Evolutionary conservation across 23 tunicate species (phyloP).

Genomic region (Styela clava): DNA sequence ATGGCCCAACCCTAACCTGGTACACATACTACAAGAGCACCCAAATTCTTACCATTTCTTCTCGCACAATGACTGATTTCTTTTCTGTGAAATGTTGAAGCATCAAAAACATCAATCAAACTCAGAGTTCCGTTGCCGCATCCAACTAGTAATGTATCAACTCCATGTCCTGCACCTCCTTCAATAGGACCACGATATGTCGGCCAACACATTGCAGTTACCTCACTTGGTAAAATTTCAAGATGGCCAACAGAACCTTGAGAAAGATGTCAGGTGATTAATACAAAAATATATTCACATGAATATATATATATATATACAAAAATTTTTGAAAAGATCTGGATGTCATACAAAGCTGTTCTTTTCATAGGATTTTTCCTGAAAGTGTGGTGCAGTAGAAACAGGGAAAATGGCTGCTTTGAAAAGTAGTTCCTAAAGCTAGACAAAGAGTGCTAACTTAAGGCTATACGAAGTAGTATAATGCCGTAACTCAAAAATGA

Average conservation of each 20-base stretch:
- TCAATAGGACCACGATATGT: constrained; percentile 44
- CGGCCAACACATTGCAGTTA: constrained; percentile 74
- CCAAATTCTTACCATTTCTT: constrained; percentile 40
- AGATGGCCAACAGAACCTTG: constrained; percentile 62
- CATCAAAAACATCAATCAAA: constrained; percentile 74
- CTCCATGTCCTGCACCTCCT: constrained; percentile 67
- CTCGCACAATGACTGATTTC: constrained; percentile 66
- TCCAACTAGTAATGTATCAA: constrained; percentile 69
- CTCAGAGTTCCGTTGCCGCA: constrained; percentile 50
- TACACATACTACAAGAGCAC: too few relatives aligned
- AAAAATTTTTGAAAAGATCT: not conserved
- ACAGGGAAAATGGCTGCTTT: too few relatives aligned
- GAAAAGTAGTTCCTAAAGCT: too few relatives aligned
- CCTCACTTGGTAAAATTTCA: constrained; percentile 38
- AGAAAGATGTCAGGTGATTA: too few relatives aligned
- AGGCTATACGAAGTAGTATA: too few relatives aligned
- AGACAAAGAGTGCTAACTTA: too few relatives aligned
- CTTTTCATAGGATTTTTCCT: not conserved
- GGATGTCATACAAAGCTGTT: not conserved
- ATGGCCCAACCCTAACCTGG: too few relatives aligned
- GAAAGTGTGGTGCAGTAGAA: too few relatives aligned
- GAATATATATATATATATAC: not conserved
- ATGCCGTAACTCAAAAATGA: too few relatives aligned
- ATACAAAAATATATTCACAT: not conserved
- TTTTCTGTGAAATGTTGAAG: constrained; percentile 54